Evolutionary conservation across 2,797 vertebrate genomes (phyloP).

Genomic region (Scyliorhinus canicula): DNA sequence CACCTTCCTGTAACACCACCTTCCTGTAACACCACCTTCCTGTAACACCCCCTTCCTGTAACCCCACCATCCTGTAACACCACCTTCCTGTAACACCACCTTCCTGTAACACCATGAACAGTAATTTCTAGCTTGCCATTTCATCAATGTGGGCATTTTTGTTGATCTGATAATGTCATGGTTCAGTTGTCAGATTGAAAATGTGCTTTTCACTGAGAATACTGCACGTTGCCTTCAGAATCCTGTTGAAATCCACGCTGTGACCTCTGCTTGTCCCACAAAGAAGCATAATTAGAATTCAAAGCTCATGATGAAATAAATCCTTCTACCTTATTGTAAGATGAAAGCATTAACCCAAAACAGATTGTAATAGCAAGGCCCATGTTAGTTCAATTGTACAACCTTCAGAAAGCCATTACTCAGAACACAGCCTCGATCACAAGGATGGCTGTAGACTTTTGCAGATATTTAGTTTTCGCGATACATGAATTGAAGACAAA

Average conservation of each 20-base stretch:
- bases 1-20: no score
- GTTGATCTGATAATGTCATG: not conserved
- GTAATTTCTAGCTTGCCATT: not conserved
- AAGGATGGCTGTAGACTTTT: not conserved
- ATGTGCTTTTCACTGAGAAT: not conserved
- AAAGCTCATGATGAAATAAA: not conserved
- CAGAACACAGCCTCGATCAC: not conserved
- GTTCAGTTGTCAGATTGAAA: not conserved
- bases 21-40: no score
- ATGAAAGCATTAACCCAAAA: not conserved
- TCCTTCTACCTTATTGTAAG: not conserved
- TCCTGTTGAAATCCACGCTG: not conserved
- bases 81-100: no score
- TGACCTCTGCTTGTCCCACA: not conserved
- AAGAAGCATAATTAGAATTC: slow-evolving; percentile 3
- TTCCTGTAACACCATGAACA: not conserved
- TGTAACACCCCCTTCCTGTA: no score
- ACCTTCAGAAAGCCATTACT: not conserved
- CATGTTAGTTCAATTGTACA: not conserved
- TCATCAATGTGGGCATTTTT: not conserved
- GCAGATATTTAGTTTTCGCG: not conserved
- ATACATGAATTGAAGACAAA: not conserved
- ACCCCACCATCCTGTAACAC: no score
- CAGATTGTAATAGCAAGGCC: not conserved
- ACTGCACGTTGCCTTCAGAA: not conserved